phyloP scores from a whole-genome alignment of 2,888 invertebrate species.

The Bellardia pandia region DNA sequence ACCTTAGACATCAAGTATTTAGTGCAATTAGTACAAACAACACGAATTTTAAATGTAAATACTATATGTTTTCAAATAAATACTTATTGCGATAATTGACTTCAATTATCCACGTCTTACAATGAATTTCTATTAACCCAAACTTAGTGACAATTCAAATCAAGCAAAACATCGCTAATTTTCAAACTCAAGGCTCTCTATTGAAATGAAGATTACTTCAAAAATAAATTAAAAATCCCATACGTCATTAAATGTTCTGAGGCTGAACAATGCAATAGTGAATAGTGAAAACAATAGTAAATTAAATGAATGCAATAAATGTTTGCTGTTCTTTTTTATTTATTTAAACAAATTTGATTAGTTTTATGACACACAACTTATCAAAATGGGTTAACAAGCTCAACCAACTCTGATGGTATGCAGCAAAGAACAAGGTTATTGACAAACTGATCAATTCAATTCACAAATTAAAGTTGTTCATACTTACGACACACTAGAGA shows the following conservation, averaged over 20 bases:
- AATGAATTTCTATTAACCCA: constrained; percentile 41
- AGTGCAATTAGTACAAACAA: not conserved
- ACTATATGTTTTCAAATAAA: too few species aligned
- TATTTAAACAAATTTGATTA: constrained; percentile 55
- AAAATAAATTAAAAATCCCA: constrained; percentile 49
- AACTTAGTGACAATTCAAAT: constrained; percentile 37
- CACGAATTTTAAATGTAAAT: not conserved
- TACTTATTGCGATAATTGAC: not conserved
- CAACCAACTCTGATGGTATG: not conserved
- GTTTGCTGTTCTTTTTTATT: not conserved
- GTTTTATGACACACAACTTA: constrained; percentile 57
- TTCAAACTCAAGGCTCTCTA: constrained; percentile 49
- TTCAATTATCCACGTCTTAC: constrained; percentile 24
- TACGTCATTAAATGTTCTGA: constrained; percentile 43
- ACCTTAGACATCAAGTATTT: not conserved
- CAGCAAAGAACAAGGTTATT: constrained; percentile 58
- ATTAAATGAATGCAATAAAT: constrained; percentile 53
- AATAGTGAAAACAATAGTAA: constrained; percentile 57
- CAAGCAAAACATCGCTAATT: constrained; percentile 6
- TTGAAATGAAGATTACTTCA: constrained; percentile 40
- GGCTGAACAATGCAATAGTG: constrained; percentile 46
- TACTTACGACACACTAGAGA: constrained; percentile 43
- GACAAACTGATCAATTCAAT: constrained; percentile 27
- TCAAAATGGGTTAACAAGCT: constrained; percentile 69
- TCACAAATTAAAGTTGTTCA: constrained; percentile 15